phyloP scores from a whole-genome alignment of 92 coral and sea anemone species.

The Epizoanthus fatuus region DNA sequence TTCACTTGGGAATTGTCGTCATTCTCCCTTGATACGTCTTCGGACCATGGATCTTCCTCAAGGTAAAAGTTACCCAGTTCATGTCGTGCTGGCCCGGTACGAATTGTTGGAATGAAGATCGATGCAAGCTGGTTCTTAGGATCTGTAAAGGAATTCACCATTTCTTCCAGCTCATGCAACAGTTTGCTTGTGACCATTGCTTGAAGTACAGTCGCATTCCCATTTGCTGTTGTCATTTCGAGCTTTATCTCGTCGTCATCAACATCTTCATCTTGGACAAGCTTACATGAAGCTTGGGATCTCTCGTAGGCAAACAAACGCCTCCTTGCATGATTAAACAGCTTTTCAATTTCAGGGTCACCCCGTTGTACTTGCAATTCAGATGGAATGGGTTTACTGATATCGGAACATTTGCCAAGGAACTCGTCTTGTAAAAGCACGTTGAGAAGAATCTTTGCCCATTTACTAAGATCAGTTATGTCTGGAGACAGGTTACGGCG shows the following conservation, averaged over 20 bases:
- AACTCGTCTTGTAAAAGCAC: constrained; percentile 33
- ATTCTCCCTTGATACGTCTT: neutral
- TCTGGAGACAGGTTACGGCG: neutral
- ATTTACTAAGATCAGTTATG: constrained; percentile 40
- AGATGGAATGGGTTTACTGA: neutral
- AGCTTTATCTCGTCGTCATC: constrained; percentile 31
- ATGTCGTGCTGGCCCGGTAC: constrained; percentile 38
- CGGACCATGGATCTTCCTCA: constrained; percentile 68
- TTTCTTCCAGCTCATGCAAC: neutral
- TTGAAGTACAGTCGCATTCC: constrained; percentile 1
- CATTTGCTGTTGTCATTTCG: neutral
- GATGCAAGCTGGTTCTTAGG: constrained; percentile 55
- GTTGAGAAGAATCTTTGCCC: constrained; percentile 49
- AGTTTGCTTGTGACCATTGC: constrained; percentile 10
- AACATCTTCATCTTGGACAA: neutral
- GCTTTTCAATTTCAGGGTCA: constrained; percentile 3
- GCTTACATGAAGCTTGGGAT: constrained; percentile 36
- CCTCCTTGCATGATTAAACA: constrained; percentile 18
- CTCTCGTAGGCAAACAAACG: constrained; percentile 56
- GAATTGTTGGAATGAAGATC: constrained; percentile 63
- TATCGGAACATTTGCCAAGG: constrained; percentile 34
- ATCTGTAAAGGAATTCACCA: constrained; percentile 25
- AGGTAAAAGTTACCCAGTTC: constrained; percentile 59
- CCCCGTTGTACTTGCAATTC: neutral
- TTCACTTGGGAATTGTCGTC: neutral